Evolutionary conservation across 2,888 invertebrate species (phyloP), one percentile per base, ranked within the genome.

Genomic region (Dione vanillae): DNA sequence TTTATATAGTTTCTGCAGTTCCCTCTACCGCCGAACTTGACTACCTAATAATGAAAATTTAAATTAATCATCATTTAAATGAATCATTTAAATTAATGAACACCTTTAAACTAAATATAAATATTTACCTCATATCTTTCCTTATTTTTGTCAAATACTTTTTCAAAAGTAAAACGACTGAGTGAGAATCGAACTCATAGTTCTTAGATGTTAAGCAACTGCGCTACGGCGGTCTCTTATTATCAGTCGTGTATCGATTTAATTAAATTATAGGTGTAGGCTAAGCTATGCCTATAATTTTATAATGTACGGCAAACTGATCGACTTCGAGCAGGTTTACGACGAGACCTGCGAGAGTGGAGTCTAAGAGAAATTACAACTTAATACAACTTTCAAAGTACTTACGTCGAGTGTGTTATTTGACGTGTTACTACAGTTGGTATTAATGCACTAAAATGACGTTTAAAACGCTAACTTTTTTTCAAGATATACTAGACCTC

Each of bases 321-420:
- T 12, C 51, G 67, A 67, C 58, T 27, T 61, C 9, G 58, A 52
- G 54, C 67, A 59, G 51, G 67, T 52, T 52, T 16, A 16, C n/a
- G 35, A 51, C 47, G 67, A 51, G 59, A 67, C 49, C 59, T 45
- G 20, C 7, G 37, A 14, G 54, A 37, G 43, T 37, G 56, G 56
- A 37, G 0, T 45, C 37, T 45, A 11, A n/a, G 67, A 58, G 45
- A 67, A 67, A 58, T 67, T 58, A 47, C 58, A 37, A 12, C 47
- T 58, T 37, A 40, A 58, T 67, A 10, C 40, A 16, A 40, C 20
- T 67, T 49, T 54, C 19, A 6, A 58, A 37, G 47, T 49, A 58
- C 37, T 66, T 66, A 56, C 45, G 40, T 37, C 16, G 16, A 62
- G 35, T 49, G 16, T 37, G 64, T 64, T 64, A 64, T 64, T 49